Percentiles rank a stretch among this genome's conserved stretches.
These are phyloP conservation scores for Microtus pennsylvanicus DNA, from an alignment of 2,113 vertebrate species.

Conservation along the genomic window DNA sequence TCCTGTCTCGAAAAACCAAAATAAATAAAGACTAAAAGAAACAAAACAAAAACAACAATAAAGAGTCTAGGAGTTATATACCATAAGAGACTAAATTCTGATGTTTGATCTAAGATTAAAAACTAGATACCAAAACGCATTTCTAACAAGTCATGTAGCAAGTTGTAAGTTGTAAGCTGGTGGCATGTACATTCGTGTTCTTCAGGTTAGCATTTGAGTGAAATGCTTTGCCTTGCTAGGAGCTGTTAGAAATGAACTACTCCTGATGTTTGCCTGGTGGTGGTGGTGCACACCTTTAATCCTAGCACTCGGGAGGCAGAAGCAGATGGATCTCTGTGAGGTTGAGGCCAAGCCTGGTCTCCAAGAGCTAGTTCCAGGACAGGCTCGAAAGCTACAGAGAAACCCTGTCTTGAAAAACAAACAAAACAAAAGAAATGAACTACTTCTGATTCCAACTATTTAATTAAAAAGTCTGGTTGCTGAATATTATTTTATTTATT, in stretches of 20 bases:
- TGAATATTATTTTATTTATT: not conserved
- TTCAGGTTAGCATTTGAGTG: slow-evolving; percentile 49
- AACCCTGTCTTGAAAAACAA: no score
- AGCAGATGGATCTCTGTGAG: no score
- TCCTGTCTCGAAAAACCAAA: not conserved
- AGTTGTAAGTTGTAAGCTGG: slow-evolving; percentile 41
- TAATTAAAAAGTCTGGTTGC: slow-evolving; percentile 53
- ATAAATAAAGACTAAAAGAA: not conserved
- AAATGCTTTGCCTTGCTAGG: slow-evolving; percentile 61
- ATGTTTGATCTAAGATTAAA: slow-evolving; percentile 56
- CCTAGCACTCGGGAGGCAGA: no score
- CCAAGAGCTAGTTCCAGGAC: no score
- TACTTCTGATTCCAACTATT: slow-evolving; percentile 11
- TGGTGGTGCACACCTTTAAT: no score
- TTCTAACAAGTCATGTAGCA: not conserved
- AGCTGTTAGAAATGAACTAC: slow-evolving; percentile 47
- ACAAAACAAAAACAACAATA: not conserved
- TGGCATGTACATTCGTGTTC: slow-evolving; percentile 30
- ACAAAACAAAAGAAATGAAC: slow-evolving; percentile 31
- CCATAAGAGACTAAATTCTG: not conserved
- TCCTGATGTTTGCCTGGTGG: not conserved
- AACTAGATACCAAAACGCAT: slow-evolving; percentile 38
- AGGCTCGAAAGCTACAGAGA: no score
- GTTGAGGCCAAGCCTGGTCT: no score
- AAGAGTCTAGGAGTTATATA: not conserved